Evolutionary conservation across 2,113 vertebrate species (phyloP).

Genomic region (Oryctolagus cuniculus): DNA sequence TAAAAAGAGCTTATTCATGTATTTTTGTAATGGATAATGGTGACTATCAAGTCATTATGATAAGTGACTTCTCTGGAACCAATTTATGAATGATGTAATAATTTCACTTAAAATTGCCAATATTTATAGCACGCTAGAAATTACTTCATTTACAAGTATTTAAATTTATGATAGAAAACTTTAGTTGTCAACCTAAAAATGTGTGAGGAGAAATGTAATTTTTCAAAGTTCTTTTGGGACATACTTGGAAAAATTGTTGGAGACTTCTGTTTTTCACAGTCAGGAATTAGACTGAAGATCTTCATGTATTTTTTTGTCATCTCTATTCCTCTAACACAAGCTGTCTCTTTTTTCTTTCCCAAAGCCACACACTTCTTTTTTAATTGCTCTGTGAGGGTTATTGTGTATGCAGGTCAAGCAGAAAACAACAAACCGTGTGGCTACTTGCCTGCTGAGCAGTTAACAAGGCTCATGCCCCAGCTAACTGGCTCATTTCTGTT

Average conservation of each 20-base stretch:
- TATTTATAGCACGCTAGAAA: constrained; percentile 55
- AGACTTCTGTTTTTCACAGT: neutral
- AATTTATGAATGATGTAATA: constrained; percentile 55
- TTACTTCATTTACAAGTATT: constrained; percentile 47
- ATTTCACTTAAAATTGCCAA: constrained; percentile 40
- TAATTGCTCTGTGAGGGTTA: constrained; percentile 4
- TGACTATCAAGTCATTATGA: constrained; percentile 8
- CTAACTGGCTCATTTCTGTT: constrained; percentile 51
- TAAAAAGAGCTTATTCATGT: constrained; percentile 39
- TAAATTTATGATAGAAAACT: constrained; percentile 41
- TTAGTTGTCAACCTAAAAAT: constrained; percentile 42
- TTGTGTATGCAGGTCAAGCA: neutral
- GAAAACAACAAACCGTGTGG: constrained; percentile 49
- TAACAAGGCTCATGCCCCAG: neutral
- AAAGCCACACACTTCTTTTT: neutral
- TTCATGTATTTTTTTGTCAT: neutral
- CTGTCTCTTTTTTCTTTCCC: neutral
- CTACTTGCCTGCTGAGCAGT: constrained; percentile 5
- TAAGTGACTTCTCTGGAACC: neutral
- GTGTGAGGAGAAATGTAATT: neutral
- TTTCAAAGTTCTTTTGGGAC: constrained; percentile 19
- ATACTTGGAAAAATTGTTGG: neutral
- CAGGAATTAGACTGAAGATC: neutral
- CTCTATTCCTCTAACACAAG: neutral
- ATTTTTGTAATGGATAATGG: constrained; percentile 39